Evolutionary conservation across 2,797 vertebrate genomes (phyloP).

Genomic region (Antennarius maculatus): DNA sequence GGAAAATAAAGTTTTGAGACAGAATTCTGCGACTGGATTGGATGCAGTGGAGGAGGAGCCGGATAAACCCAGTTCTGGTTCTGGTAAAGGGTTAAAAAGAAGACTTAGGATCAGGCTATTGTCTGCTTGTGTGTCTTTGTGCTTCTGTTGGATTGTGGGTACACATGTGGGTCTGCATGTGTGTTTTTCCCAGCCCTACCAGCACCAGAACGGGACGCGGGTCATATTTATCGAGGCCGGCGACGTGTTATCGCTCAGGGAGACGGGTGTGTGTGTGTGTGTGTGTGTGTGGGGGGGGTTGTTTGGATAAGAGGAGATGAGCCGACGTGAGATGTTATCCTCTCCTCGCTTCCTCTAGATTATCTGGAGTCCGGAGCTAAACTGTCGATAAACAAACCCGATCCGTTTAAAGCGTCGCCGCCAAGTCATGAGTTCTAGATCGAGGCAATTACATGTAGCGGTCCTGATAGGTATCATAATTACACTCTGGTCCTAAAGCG

Average conservation of each 20-base stretch:
- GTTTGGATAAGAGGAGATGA: conserved; percentile 73
- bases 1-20: conserved; percentile 32
- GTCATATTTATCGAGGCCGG: conserved; percentile 77
- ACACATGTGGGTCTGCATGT: conserved; percentile 43
- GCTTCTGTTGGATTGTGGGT: conserved; percentile 36
- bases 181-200: conserved; percentile 72
- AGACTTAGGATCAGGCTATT: conserved; percentile 17
- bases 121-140: conserved; percentile 51
- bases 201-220: conserved; percentile 56
- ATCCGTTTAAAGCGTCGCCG: conserved; percentile 47
- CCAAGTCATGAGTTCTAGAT: conserved; percentile 45
- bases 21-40: conserved; percentile 40
- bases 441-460: conserved; percentile 41
- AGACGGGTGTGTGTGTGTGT: conserved; percentile 30
- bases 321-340: conserved; percentile 68
- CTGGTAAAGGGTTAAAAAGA: not conserved
- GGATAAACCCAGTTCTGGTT: conserved; percentile 32
- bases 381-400: conserved; percentile 56
- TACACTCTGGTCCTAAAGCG: conserved; percentile 33
- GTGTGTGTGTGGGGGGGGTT: conserved; percentile 31
- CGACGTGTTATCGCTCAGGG: conserved; percentile 67
- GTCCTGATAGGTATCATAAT: conserved; percentile 45
- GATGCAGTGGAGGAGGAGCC: conserved; percentile 26
- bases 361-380: conserved; percentile 50
- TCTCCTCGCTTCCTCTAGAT: conserved; percentile 38